Base-by-base conservation (phyloP, 2,113 vertebrate genomes). In the Crotophaga sulcirostris region DNA sequence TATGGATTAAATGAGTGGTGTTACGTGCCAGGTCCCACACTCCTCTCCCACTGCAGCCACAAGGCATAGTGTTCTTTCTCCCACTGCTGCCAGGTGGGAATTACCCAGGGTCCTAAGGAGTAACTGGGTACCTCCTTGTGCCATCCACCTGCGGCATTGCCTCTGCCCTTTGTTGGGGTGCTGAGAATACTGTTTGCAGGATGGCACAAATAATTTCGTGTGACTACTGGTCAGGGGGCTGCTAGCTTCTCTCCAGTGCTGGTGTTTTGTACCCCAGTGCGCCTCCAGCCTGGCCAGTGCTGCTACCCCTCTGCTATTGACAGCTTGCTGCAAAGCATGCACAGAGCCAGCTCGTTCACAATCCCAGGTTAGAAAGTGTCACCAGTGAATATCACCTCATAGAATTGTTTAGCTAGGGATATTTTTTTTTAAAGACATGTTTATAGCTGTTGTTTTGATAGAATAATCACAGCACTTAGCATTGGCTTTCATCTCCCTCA, bases 401-500 rank as follows among this genome's bases (percentile, higher is more conserved):
- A 76, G 80, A 40, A 93, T 73, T 92, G 83, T 92, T 93, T 90
- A 95, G 76, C 73, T 72, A 82, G 72, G 83, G 51, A 54, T 66
- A 44, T 47, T 52, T 92, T 72, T 82, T 80, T 66, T 10, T 29
- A 9, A 82, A 89, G 85, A 72, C 66, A 28, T 68, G 87, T 88
- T 96, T 94, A 88, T 88, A 93, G 88, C 69, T 49, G 70, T 69
- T 2, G 0, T 84, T 96, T 91, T 92, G 95, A 94, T 89, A 97
- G 73, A 95, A 70, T 95, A 93, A 95, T 95, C 96, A 69, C 62
- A 84, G 92, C 86, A 94, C 96, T 96, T 91, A 94, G 54, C 6
- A 1, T 9, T 87, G 89, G 47, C 95, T 96, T 97, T 97, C 96
- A 97, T 95, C 96, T 96, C 70, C 63, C 78, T 83, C 91, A 91